Percentiles rank a stretch among this genome's conserved stretches.
These are phyloP conservation scores for Ardeotis arabs DNA, from an alignment of 2,113 vertebrate species.

Conservation along the genomic window DNA sequence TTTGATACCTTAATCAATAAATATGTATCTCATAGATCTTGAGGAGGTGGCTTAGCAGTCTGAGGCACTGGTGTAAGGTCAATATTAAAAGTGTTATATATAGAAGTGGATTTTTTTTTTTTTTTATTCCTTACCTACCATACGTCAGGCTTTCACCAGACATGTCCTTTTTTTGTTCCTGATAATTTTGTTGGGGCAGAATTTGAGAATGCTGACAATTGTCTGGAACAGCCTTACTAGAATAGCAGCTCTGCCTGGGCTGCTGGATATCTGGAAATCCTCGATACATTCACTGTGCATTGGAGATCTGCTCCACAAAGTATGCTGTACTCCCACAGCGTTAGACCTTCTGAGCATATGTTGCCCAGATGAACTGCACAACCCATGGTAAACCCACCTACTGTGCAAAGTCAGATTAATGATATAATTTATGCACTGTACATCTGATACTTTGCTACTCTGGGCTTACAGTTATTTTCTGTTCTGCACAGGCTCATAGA, in stretches of 20 bases:
- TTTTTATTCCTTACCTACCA: background rate
- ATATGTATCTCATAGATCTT: background rate
- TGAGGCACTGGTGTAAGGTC: background rate
- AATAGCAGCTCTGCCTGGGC: background rate
- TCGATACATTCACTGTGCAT: background rate
- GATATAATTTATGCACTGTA: background rate
- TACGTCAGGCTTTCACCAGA: background rate
- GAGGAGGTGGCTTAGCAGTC: background rate
- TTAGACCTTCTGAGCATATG: background rate
- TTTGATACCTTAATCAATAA: background rate
- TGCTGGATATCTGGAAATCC: slow-evolving; percentile 33
- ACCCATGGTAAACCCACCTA: background rate
- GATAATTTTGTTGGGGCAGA: background rate
- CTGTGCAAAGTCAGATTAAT: slow-evolving; percentile 1
- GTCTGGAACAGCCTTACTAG: background rate
- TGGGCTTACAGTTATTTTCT: background rate
- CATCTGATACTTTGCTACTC: background rate
- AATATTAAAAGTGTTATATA: background rate
- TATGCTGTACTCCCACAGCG: background rate
- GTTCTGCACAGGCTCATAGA: background rate
- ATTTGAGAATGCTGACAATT: slow-evolving; percentile 10
- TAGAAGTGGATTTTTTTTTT: background rate
- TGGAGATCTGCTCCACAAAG: slow-evolving; percentile 3
- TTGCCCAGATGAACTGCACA: slow-evolving; percentile 37
- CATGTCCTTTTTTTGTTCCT: background rate